Evolutionary conservation across 2,888 invertebrate genomes (phyloP).

Genomic region (Scrobipalpa costella): DNA sequence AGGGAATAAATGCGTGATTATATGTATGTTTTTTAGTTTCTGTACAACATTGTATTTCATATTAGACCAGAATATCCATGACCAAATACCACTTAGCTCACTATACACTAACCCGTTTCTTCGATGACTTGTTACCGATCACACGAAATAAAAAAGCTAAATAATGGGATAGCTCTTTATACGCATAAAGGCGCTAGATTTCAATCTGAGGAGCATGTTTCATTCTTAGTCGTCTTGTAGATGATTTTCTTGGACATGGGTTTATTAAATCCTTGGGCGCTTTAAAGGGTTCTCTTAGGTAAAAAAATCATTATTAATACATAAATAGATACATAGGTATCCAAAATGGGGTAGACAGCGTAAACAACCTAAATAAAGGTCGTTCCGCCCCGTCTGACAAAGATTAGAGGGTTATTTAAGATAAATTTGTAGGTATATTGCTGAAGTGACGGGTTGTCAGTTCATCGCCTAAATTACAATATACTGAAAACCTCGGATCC

Average conservation of each 20-base stretch:
- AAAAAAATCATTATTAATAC: too few relatives aligned
- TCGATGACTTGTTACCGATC: constrained; percentile 30
- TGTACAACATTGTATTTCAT: background rate
- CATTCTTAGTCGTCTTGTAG: constrained; percentile 14
- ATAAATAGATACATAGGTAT: too few relatives aligned
- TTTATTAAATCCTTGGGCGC: background rate
- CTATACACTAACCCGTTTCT: constrained; percentile 19
- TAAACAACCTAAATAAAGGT: too few relatives aligned
- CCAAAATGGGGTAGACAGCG: too few relatives aligned
- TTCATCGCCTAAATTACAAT: too few relatives aligned
- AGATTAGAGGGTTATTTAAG: too few relatives aligned
- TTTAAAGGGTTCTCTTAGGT: background rate
- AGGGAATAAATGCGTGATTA: too few relatives aligned
- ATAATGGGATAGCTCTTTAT: constrained; percentile 30
- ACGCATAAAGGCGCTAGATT: constrained; percentile 25
- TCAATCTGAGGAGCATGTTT: constrained; percentile 23
- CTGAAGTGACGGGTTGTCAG: too few relatives aligned
- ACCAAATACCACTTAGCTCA: background rate
- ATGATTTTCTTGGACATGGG: background rate
- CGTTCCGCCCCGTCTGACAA: too few relatives aligned
- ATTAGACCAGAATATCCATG: background rate
- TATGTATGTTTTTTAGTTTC: background rate
- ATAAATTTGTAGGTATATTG: too few relatives aligned
- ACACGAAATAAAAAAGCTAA: constrained; percentile 30
- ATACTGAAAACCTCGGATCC: too few relatives aligned